Conservation (phyloP, 2,797 vertebrate species). For the Siniperca undulata region DNA sequence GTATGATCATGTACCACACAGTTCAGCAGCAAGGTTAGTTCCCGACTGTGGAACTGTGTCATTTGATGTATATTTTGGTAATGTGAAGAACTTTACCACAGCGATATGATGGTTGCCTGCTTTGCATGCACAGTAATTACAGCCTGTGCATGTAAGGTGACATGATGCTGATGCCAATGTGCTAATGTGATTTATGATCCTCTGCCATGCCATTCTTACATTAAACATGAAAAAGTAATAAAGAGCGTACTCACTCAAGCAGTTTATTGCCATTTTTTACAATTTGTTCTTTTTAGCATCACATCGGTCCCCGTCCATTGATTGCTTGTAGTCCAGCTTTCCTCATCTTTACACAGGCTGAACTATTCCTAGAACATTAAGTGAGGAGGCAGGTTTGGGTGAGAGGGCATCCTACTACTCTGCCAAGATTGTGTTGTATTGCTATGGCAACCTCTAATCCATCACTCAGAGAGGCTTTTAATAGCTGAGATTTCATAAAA, state of each 20-base stretch:
- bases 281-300: background rate
- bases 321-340: background rate
- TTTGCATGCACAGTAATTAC: background rate
- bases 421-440: slow-evolving; percentile 19
- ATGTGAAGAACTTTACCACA: background rate
- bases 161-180: background rate
- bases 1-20: background rate
- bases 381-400: slow-evolving; percentile 25
- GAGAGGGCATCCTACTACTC: slow-evolving; percentile 13
- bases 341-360: background rate
- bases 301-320: background rate
- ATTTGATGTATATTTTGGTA: background rate
- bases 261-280: background rate
- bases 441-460: slow-evolving; percentile 37
- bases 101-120: too few relatives aligned
- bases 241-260: background rate
- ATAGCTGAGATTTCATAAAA: slow-evolving; percentile 6
- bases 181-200: background rate
- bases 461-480: slow-evolving; percentile 8
- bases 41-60: background rate
- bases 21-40: background rate
- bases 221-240: background rate
- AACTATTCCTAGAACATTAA: background rate
- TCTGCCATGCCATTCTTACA: background rate
- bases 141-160: background rate